phyloP scores from a whole-genome alignment of 2,888 invertebrate genomes.

The Trypoxylon attenuatum region DNA sequence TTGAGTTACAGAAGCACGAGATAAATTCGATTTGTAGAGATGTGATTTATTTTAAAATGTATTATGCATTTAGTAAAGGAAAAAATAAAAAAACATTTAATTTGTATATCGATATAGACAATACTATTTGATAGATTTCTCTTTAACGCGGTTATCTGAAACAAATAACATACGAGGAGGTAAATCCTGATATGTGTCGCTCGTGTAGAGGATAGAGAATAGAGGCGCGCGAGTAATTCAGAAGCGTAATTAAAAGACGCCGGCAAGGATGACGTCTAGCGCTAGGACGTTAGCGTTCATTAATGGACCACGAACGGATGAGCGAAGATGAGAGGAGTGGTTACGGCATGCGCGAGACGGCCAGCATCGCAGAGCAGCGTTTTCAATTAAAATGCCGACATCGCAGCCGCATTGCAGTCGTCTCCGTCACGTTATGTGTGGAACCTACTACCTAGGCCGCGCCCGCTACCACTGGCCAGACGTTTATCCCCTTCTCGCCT shows the following conservation, averaged over 20 bases:
- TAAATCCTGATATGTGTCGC: too few species aligned
- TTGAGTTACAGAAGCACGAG: too few species aligned
- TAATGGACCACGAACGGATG: slow-evolving; percentile 48
- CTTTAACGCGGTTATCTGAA: too few species aligned
- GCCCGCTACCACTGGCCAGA: neutral
- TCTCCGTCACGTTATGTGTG: slow-evolving; percentile 42
- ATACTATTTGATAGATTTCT: too few species aligned
- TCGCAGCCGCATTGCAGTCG: slow-evolving; percentile 58
- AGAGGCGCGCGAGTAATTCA: slow-evolving; percentile 24
- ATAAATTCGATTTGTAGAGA: too few species aligned
- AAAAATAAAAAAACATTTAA: too few species aligned
- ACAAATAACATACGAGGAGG: too few species aligned
- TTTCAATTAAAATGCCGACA: slow-evolving; percentile 67
- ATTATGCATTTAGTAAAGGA: too few species aligned
- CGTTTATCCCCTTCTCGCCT: slow-evolving; percentile 37
- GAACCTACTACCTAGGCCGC: slow-evolving; percentile 12
- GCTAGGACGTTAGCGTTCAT: slow-evolving; percentile 40
- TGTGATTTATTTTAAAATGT: too few species aligned
- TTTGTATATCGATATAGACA: too few species aligned
- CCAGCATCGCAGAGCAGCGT: slow-evolving; percentile 39
- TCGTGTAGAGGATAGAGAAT: too few species aligned
- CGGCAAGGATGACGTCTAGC: slow-evolving; percentile 16
- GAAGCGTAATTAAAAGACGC: slow-evolving; percentile 39
- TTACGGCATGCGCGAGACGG: slow-evolving; percentile 3
- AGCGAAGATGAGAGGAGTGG: slow-evolving; percentile 44